phyloP scores from a whole-genome alignment of 2,113 vertebrate species.

The Bothrops jararaca region DNA sequence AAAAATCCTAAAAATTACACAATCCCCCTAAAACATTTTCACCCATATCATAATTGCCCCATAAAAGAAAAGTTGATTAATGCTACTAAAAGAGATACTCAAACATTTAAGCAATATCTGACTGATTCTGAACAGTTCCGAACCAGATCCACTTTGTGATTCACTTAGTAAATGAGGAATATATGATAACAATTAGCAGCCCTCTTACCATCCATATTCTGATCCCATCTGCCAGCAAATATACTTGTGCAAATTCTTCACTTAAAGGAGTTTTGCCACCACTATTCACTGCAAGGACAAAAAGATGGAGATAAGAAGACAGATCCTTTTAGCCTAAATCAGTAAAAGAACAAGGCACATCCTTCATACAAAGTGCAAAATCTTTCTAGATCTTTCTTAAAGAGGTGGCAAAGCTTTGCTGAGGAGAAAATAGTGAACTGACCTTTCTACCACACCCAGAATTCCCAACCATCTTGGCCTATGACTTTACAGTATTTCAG shows the following conservation, averaged over 20 bases:
- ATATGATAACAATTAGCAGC: not conserved
- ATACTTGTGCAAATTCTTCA: constrained; percentile 89
- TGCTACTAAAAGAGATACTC: not conserved
- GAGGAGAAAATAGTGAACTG: not conserved
- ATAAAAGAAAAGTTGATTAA: not conserved
- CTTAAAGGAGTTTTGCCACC: constrained; percentile 77
- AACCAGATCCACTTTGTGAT: not conserved
- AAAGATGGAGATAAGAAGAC: constrained; percentile 41
- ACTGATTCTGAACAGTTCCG: not conserved
- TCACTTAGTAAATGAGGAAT: not conserved
- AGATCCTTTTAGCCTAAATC: constrained; percentile 32
- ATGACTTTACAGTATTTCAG: not conserved
- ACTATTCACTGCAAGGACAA: constrained; percentile 77
- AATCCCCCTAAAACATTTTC: too few species aligned
- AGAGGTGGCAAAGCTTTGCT: not conserved
- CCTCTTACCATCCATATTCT: constrained; percentile 95
- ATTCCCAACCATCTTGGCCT: not conserved
- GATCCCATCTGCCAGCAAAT: constrained; percentile 88
- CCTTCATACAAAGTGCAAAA: not conserved
- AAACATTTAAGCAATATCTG: not conserved
- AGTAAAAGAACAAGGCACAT: not conserved
- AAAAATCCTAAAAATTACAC: too few species aligned
- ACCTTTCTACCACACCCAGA: not conserved
- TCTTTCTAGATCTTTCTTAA: not conserved
- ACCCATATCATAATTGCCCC: not conserved